Conservation (phyloP, 2,113 vertebrate species). For the Ramphastos sulfuratus region DNA sequence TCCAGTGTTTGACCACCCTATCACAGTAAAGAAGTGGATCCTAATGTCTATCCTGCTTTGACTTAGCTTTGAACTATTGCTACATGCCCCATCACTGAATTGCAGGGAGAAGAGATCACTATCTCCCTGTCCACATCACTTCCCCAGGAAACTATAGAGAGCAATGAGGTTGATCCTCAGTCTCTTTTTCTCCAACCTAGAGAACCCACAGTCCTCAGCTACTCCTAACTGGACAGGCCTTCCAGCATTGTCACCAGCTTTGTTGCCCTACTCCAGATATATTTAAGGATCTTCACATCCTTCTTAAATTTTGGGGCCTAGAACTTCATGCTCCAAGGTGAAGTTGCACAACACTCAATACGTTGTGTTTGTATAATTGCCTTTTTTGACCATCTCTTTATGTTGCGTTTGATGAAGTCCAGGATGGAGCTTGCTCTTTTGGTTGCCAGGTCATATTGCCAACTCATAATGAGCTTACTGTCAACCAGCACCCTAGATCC, state of each 20-base stretch:
- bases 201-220: background rate
- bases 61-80: background rate
- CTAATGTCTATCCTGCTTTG: fast-evolving
- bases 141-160: background rate
- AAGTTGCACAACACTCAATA: fast-evolving
- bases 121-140: background rate
- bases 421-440: background rate
- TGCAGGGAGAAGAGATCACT: background rate
- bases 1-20: background rate
- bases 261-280: background rate
- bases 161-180: fast-evolving
- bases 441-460: background rate
- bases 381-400: fast-evolving
- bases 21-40: fast-evolving
- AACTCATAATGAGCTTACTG: background rate
- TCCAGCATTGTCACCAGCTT: background rate
- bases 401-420: background rate
- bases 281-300: background rate
- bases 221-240: fast-evolving
- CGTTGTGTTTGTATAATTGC: background rate
- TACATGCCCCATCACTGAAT: fast-evolving
- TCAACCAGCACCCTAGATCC: background rate
- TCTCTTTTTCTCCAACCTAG: background rate
- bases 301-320: background rate
- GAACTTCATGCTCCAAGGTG: background rate